Evolutionary conservation across 1,140 invertebrate species (phyloP).

Genomic region (Drosophila tropicalis): DNA sequence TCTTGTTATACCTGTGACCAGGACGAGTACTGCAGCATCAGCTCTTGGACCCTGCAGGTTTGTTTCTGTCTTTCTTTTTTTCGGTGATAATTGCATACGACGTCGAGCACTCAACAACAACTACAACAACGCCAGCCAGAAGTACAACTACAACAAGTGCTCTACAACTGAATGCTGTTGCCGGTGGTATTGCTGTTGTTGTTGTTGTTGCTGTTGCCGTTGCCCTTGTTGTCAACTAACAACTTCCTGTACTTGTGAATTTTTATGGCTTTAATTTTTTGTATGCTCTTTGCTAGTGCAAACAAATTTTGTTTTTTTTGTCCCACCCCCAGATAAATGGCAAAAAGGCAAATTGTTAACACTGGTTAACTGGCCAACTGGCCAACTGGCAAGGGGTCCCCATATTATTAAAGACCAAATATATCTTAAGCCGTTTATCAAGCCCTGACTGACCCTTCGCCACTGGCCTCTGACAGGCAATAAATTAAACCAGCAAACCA

Average conservation of each 20-base stretch:
- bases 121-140: constrained; percentile 14
- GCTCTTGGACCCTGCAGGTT: constrained; percentile 43
- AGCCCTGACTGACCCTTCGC: constrained; percentile 40
- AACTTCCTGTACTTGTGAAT: constrained; percentile 56
- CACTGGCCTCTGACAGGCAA: constrained; percentile 48
- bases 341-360: constrained; percentile 41
- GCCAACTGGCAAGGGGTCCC: neutral
- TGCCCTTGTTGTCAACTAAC: constrained; percentile 67
- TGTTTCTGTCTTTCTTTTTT: constrained; percentile 20
- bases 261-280: constrained; percentile 62
- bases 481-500: constrained; percentile 53
- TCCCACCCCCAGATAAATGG: neutral
- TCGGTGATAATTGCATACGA: constrained; percentile 73
- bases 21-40: constrained; percentile 27
- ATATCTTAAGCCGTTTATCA: constrained; percentile 59
- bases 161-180: constrained; percentile 54
- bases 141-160: constrained; percentile 35
- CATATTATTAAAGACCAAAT: constrained; percentile 6
- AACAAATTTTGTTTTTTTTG: constrained; percentile 34
- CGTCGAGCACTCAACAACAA: constrained; percentile 50
- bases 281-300: constrained; percentile 21
- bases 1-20: constrained; percentile 45
- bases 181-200: constrained; percentile 36
- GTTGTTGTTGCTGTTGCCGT: constrained; percentile 37
- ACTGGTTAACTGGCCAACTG: constrained; percentile 2